phyloP scores from a whole-genome alignment of 2,888 invertebrate species.

The Temnothorax unifasciatus region DNA sequence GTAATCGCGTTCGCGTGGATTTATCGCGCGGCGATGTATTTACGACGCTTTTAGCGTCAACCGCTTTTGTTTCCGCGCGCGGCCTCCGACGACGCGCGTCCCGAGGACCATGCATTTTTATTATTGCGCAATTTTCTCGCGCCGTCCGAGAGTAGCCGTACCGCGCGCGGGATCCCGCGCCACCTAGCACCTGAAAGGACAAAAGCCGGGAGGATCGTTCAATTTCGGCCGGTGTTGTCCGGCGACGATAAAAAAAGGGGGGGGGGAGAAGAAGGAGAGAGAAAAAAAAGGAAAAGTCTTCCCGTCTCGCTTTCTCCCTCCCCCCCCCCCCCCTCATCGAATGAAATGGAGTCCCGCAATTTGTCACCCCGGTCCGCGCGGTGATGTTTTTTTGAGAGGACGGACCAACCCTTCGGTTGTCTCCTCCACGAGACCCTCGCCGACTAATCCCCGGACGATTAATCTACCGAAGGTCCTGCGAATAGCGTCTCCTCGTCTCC shows the following conservation, averaged over 20 bases:
- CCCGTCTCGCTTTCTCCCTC: neutral
- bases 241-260: conserved; percentile 60
- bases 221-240: conserved; percentile 52
- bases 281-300: neutral
- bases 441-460: conserved; percentile 68
- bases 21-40: conserved; percentile 56
- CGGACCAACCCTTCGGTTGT: conserved; percentile 65
- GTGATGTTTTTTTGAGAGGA: conserved; percentile 58
- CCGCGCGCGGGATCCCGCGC: neutral
- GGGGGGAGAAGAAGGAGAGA: neutral
- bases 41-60: conserved; percentile 59
- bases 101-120: conserved; percentile 50
- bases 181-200: conserved; percentile 29
- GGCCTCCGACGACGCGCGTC: neutral
- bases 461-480: conserved; percentile 65
- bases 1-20: conserved; percentile 49
- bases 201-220: conserved; percentile 47
- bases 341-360: conserved; percentile 65
- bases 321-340: conserved; percentile 39
- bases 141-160: conserved; percentile 6
- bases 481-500: conserved; percentile 60
- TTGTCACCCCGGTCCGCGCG: conserved; percentile 66
- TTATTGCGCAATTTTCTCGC: conserved; percentile 49
- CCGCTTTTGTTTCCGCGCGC: conserved; percentile 35
- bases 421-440: conserved; percentile 57